phyloP scores from a whole-genome alignment of 2,888 invertebrate species.

The Eupelmus urozonus region DNA sequence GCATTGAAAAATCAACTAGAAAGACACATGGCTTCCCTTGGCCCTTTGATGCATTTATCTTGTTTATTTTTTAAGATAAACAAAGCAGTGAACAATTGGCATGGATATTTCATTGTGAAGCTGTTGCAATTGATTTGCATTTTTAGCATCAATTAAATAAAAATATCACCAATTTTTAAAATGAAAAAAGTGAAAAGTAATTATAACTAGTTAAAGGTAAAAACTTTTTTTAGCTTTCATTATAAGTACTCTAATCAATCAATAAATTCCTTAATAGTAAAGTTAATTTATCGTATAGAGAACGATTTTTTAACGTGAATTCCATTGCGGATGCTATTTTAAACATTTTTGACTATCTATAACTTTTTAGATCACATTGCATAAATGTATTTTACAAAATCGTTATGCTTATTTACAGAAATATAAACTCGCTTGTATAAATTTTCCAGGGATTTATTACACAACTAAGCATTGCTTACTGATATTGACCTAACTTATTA shows the following conservation, averaged over 20 bases:
- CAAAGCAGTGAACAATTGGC: not conserved
- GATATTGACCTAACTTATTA: conserved; percentile 45
- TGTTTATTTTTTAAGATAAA: no score
- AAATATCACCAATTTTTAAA: not conserved
- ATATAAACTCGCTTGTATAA: conserved; percentile 47
- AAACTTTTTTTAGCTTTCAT: conserved; percentile 2
- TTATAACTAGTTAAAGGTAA: conserved; percentile 12
- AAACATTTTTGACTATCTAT: conserved; percentile 26
- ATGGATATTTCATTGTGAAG: not conserved
- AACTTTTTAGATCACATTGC: conserved; percentile 25
- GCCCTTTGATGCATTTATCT: no score
- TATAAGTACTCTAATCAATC: not conserved
- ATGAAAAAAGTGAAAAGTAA: not conserved
- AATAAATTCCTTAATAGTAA: conserved; percentile 15
- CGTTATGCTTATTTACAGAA: conserved; percentile 48
- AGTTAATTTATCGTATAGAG: conserved; percentile 31
- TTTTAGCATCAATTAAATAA: not conserved
- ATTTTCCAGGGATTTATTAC: conserved; percentile 47
- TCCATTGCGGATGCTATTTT: conserved; percentile 1
- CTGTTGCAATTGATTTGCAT: not conserved
- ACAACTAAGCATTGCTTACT: conserved; percentile 51
- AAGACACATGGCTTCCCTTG: no score
- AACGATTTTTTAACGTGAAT: not conserved
- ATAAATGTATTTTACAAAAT: conserved; percentile 52
- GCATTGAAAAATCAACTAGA: no score